Base-by-base conservation (phyloP, 2,113 vertebrate species). In the Grus americana region DNA sequence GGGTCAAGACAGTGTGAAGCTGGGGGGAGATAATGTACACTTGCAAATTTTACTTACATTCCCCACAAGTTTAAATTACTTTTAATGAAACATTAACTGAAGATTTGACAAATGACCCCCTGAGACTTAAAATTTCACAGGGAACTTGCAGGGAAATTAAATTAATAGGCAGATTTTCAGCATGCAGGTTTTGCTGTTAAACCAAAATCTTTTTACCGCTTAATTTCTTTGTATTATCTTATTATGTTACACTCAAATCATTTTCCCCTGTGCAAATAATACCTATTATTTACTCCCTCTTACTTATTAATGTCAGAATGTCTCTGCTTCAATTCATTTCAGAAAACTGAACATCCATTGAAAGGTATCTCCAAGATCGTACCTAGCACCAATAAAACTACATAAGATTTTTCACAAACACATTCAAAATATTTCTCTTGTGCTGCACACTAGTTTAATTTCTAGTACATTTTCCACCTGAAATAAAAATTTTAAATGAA, bases 71-170 rank as follows among this genome's bases (percentile, higher is more conserved):
- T 92, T 80, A 92, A 97, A 97, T 97, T 95, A 92, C 91, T 89
- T 96, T 79, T 92, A 93, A 94, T 95, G 61, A 97, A 96, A 97
- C 88, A 93, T 97, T 94, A 96, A 83, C 24, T 11, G 83, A 79
- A 86, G 61, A 88, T 95, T 95, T 97, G 94, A 95, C 85, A 96
- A 96, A 96, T 91, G 79, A 91, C 61, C 92, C 88, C 88, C 74
- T 72, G 92, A 97, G 96, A 95, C 79, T 88, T 86, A 24, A 95
- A 86, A 67, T 90, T 95, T 95, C 86, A 63, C 80, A 76, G 38
- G 55, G 74, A 97, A 93, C 88, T 88, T 81, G 83, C 61, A 95
- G 65, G 59, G 79, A 94, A 90, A 95, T 88, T 88, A 93, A 93
- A 96, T 97, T 90, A 96, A 95, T 65, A 79, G 91, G 63, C 44